Evolutionary conservation across 1,140 invertebrate species (phyloP), one percentile per base, ranked within the genome.

Genomic region (Drosophila arawakana): DNA sequence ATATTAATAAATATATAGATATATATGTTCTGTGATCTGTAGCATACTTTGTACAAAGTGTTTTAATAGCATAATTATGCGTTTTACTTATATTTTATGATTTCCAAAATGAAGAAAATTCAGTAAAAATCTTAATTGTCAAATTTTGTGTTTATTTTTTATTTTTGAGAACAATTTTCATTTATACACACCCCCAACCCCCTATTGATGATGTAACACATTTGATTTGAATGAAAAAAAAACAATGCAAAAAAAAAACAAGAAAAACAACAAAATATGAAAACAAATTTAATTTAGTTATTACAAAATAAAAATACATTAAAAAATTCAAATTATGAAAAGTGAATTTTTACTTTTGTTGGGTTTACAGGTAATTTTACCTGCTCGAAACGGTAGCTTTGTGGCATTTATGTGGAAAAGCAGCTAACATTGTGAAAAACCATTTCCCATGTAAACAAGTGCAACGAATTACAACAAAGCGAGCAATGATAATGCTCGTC

Each of bases 21-120:
- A 85, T 82, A 90, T 90, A 91, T 90, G 86, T 90, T 90, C 86
- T 90, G 86, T 90, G 86, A 90, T 90, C 86, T 90, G 86, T 90
- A 90, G 86, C 81, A 90, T 90, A 90, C 88, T 91, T 90, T 90
- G 86, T 90, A 90, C 86, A 90, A 90, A 90, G 82, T 90, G 86
- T 89, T 89, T 88, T 73, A 79, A 57, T 89, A 90, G 83, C 89
- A 83, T 90, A 88, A 90, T 80, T 78, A 86, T 90, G 86, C 76
- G 65, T 85, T 80, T 65, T 80, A 68, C 73, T 90, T 61, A 68
- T 70, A 61, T 58, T 59, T 78, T 85, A 85, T 71, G 66, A 77
- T 84, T 84, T 84, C 62, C 60, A 39, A 67, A 78, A 54, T 30
- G 43, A 57, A 60, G 54, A 59, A 41, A 65, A 69, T 50, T 46